A percentile compares a stretch with the other conserved stretches of the same genome.
Evolutionary conservation across 2,113 vertebrate species (phyloP).

Genomic region (Capreolus pygargus): DNA sequence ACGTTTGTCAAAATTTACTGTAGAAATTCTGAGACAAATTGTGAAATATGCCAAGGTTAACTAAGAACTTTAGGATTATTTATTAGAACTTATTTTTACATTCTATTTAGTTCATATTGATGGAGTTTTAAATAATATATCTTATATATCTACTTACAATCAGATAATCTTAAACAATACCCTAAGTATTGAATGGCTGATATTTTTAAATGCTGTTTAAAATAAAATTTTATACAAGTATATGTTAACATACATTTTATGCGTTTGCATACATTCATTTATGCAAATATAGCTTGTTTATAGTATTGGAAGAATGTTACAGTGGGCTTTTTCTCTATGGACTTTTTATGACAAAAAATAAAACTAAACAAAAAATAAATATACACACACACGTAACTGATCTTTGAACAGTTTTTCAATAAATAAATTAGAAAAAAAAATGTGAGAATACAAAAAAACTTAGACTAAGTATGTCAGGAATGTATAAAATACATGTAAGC

Average conservation of each 20-base stretch:
- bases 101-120: neutral
- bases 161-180: neutral
- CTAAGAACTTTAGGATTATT: neutral
- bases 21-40: neutral
- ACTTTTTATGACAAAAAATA: neutral
- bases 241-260: neutral
- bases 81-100: neutral
- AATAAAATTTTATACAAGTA: neutral
- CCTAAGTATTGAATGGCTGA: neutral
- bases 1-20: neutral
- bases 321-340: neutral
- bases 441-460: neutral
- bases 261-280: neutral
- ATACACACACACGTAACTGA: neutral
- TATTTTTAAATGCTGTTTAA: neutral
- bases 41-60: neutral
- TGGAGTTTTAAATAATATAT: neutral
- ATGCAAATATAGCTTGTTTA: neutral
- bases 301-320: neutral
- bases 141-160: neutral
- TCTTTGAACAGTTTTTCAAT: neutral
- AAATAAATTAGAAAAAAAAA: neutral
- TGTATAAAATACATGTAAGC: neutral
- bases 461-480: neutral
- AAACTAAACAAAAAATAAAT: neutral